These are phyloP conservation scores for Pseudachorutes palmiensis DNA, from an alignment of 1,140 invertebrate species.

Conservation along the genomic window DNA sequence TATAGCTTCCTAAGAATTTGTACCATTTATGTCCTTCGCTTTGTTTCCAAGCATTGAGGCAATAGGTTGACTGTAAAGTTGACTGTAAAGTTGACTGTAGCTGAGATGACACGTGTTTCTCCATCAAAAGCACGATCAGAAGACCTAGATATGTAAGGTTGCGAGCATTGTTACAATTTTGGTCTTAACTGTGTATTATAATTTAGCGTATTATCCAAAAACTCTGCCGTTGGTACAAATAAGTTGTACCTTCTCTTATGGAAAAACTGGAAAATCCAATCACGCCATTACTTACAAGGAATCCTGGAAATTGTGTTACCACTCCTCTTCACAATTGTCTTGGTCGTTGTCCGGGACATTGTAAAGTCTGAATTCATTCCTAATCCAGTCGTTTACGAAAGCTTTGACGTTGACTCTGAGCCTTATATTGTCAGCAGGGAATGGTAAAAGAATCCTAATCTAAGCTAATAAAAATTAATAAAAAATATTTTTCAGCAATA, in stretches of 20 bases:
- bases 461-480: slow-evolving; percentile 4
- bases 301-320: slow-evolving; percentile 60
- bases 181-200: no score
- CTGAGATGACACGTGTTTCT: no score
- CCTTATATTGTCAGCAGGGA: slow-evolving; percentile 31
- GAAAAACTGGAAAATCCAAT: slow-evolving; percentile 33
- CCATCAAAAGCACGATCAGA: no score
- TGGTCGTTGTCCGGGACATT: slow-evolving; percentile 52
- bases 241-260: slow-evolving; percentile 29
- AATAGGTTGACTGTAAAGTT: no score
- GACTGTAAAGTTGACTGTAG: no score
- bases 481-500: slow-evolving; percentile 12
- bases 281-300: slow-evolving; percentile 41
- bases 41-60: no score
- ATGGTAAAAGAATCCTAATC: neutral
- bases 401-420: slow-evolving; percentile 40
- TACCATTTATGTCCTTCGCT: no score
- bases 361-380: slow-evolving; percentile 38
- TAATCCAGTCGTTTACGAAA: slow-evolving; percentile 48
- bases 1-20: no score
- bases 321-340: slow-evolving; percentile 58
- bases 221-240: no score
- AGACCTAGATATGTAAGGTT: no score
- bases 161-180: no score
- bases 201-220: no score